Evolutionary conservation across 2,113 vertebrate species (phyloP).

Genomic region (Platysteira castanea): DNA sequence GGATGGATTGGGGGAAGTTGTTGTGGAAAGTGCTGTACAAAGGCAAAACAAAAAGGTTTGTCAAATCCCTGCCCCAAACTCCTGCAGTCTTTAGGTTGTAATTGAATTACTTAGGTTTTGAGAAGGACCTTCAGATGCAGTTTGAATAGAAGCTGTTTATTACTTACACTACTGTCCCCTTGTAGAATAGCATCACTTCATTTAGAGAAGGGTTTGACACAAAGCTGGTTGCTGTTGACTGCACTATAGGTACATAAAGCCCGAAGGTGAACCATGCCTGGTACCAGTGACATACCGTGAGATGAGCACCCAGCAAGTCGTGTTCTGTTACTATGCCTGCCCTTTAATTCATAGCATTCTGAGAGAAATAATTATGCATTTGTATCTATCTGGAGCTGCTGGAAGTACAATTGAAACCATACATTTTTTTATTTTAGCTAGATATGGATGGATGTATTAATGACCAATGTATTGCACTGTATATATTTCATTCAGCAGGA

Average conservation of each 20-base stretch:
- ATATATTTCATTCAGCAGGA: neutral
- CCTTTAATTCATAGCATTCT: neutral
- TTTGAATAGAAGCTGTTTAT: neutral
- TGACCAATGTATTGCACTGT: neutral
- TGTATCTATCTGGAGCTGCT: neutral
- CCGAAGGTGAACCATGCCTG: neutral
- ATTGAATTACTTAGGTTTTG: neutral
- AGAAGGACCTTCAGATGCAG: neutral
- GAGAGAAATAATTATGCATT: neutral
- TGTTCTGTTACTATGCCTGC: neutral
- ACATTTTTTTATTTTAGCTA: neutral
- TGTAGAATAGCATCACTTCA: neutral
- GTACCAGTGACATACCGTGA: neutral
- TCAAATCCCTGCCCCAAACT: neutral
- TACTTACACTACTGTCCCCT: neutral
- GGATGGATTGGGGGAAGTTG: neutral
- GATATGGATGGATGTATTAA: neutral
- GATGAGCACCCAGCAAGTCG: neutral
- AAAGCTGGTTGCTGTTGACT: neutral
- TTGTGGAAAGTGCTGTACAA: neutral
- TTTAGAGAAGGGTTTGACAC: neutral
- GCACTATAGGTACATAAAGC: fast-evolving
- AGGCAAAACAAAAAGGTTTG: neutral
- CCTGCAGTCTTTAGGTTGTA: neutral
- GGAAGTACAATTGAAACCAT: neutral